These are phyloP conservation scores for Drosophila lacteicornis DNA, from an alignment of 1,140 invertebrate genomes.

Conservation along the genomic window DNA sequence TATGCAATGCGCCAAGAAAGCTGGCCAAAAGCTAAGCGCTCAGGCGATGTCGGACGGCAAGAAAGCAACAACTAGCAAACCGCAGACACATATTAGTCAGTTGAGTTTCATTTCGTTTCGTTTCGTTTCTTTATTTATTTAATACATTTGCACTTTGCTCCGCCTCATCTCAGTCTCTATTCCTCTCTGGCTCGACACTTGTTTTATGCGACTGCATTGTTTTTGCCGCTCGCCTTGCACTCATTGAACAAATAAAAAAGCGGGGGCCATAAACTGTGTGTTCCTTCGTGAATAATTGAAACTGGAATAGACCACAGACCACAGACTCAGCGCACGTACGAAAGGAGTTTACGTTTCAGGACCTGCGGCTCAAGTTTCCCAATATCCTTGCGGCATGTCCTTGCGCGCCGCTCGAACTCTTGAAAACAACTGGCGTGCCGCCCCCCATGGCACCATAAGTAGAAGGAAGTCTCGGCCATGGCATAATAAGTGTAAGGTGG, in stretches of 20 bases:
- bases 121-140: constrained; percentile 64
- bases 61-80: constrained; percentile 37
- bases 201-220: constrained; percentile 68
- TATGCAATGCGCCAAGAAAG: constrained; percentile 65
- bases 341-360: constrained; percentile 15
- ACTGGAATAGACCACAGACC: constrained; percentile 13
- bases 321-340: constrained; percentile 41
- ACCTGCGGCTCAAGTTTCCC: constrained; percentile 4
- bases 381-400: constrained; percentile 59
- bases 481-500: neutral
- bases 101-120: constrained; percentile 37
- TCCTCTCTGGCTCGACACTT: constrained; percentile 16
- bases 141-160: constrained; percentile 73
- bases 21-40: constrained; percentile 26
- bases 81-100: constrained; percentile 58
- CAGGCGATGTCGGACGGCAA: constrained; percentile 2
- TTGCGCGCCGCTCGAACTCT: constrained; percentile 48
- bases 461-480: neutral
- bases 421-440: constrained; percentile 50
- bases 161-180: constrained; percentile 7
- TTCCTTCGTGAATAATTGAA: constrained; percentile 69
- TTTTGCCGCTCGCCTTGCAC: constrained; percentile 48
- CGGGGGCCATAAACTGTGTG: constrained; percentile 62
- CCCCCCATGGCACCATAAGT: neutral
- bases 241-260: constrained; percentile 20